These are phyloP conservation scores for Chrysochloris asiatica DNA, from an alignment of 2,113 vertebrate genomes.

Conservation along the genomic window DNA sequence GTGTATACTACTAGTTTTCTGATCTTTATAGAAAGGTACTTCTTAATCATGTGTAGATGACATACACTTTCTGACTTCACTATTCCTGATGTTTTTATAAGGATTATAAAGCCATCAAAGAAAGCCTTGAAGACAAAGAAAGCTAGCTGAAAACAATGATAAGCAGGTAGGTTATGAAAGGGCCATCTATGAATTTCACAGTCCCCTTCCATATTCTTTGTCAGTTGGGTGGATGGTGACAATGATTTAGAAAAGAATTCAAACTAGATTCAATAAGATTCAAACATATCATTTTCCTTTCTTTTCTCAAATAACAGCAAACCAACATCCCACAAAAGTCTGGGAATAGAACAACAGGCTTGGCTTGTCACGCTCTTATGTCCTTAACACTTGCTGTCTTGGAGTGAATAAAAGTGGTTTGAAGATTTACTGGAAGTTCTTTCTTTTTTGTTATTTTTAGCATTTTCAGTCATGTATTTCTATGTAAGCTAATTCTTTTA, in stretches of 20 bases:
- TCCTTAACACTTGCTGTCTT: background rate
- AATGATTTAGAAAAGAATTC: background rate
- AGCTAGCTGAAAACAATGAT: background rate
- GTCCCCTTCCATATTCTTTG: background rate
- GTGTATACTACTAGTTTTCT: background rate
- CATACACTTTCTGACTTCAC: background rate
- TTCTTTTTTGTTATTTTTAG: background rate
- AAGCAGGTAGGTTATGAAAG: background rate
- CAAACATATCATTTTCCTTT: background rate
- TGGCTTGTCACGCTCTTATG: background rate
- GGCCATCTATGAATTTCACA: background rate
- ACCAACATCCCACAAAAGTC: background rate
- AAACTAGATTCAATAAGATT: background rate
- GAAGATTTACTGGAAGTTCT: background rate
- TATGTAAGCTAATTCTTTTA: constrained; percentile 42
- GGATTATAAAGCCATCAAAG: constrained; percentile 28
- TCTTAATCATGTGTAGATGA: background rate
- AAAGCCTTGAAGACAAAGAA: constrained; percentile 36
- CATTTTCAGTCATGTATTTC: background rate
- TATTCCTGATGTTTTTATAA: constrained; percentile 44
- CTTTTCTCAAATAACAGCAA: constrained; percentile 18
- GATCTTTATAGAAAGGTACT: background rate
- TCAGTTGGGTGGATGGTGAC: background rate
- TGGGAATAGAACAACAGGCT: background rate
- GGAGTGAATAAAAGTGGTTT: background rate